Evolutionary conservation across 2,888 invertebrate species (phyloP).

Genomic region (Andrena flavipes): DNA sequence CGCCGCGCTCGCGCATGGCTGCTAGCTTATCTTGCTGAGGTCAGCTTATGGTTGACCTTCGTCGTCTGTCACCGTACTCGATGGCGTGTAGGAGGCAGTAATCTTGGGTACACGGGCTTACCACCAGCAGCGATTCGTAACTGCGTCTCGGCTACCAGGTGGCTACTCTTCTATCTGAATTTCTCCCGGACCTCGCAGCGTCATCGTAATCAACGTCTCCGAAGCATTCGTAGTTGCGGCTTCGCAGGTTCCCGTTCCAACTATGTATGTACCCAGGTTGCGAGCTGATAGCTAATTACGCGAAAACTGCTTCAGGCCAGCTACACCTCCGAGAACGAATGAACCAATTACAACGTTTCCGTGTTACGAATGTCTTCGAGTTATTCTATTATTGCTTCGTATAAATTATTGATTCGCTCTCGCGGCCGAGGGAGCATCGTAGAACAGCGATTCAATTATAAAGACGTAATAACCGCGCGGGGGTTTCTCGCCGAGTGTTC

Average conservation of each 20-base stretch:
- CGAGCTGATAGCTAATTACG: constrained; percentile 3
- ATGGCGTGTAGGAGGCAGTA: constrained; percentile 71
- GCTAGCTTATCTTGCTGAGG: constrained; percentile 33
- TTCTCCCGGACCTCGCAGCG: background rate
- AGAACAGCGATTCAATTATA: constrained; percentile 41
- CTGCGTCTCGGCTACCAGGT: constrained; percentile 35
- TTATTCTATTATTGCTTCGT: constrained; percentile 48
- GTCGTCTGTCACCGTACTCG: constrained; percentile 71
- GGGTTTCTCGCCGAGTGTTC: constrained; percentile 19
- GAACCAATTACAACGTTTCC: constrained; percentile 41
- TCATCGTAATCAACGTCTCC: constrained; percentile 18
- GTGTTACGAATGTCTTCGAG: constrained; percentile 36
- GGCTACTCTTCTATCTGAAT: background rate
- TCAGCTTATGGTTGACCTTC: constrained; percentile 60
- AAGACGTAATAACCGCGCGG: constrained; percentile 50
- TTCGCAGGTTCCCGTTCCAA: background rate
- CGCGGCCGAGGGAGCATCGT: constrained; percentile 32
- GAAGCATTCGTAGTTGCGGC: background rate
- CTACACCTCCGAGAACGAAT: constrained; percentile 16
- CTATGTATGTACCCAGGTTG: background rate
- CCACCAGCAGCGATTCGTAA: constrained; percentile 72
- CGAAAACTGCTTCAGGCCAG: constrained; percentile 3
- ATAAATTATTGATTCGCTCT: constrained; percentile 35
- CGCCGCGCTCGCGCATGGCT: background rate
- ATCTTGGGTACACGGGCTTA: constrained; percentile 66